Evolutionary conservation across 30 jellyfish, hydroid and myxozoan species (phyloP), one percentile per base, ranked within the genome.

Genomic region (Phacellophora camtschatica): DNA sequence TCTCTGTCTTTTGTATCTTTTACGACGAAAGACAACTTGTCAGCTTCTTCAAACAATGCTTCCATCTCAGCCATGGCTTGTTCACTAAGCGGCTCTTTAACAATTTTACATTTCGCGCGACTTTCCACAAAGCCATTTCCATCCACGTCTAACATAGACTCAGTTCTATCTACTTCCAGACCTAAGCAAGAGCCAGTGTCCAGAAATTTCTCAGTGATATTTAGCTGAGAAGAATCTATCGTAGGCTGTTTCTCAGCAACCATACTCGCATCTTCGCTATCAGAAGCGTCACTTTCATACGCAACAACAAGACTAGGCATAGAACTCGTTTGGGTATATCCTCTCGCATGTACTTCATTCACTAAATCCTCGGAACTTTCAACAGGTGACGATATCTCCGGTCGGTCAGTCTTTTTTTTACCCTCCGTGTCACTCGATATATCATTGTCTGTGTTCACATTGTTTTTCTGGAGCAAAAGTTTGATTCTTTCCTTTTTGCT

Each of bases 401-500:
- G 15, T 7, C 13, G 16, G 25, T 4, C 37, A 42, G 2, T 3
- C 20, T 18, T 24, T 22, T 12, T 13, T n/a, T 34, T 35, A 27
- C 23, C 46, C 20, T 6, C 19, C 22, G 35, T 6, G 10, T 15
- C 18, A 11, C 41, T 46, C 8, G 35, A 22, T 35, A 39, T 11
- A n/a, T 6, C 30, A 18, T 74, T 76, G 13, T 35, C 69, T 29
- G 51, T 61, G 22, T 39, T 43, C 58, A 80, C 31, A 18, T 80
- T 80, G 39, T 80, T 80, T 56, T 61, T 80, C 51, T 80, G 70
- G 6, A 80, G 64, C 28, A 80, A 39, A 6, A 80, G 62, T 35
- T 80, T 80, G 34, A 80, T 80, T 41, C 91, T 35, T 24, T 80
- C 91, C 28, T 80, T 80, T 36, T 80, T 80, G 91, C 84, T 80